Percentiles rank a stretch among this genome's conserved stretches.
These are phyloP conservation scores for Sarcophaga peregrina DNA, from an alignment of 1,140 invertebrate genomes.

Conservation along the genomic window DNA sequence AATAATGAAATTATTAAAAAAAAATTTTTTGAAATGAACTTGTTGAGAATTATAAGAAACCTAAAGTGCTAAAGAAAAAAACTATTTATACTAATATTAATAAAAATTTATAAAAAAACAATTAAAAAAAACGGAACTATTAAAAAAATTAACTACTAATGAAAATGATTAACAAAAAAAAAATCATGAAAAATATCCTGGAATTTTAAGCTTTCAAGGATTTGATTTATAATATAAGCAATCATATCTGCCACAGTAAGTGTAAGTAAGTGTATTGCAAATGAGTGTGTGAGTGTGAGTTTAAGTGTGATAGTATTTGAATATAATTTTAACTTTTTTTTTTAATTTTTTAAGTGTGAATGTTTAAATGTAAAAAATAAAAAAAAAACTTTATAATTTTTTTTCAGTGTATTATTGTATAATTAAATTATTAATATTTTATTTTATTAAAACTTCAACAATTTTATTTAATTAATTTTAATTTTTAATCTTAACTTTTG, in stretches of 20 bases:
- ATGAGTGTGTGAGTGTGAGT: neutral
- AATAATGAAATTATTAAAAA: slow-evolving; percentile 17
- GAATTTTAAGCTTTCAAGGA: no score
- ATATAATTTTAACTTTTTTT: neutral
- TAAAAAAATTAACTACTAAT: no score
- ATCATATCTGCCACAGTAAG: neutral
- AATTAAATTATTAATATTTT: slow-evolving; percentile 13
- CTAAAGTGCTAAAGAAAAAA: slow-evolving; percentile 2
- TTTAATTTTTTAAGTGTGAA: neutral
- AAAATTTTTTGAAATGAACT: neutral
- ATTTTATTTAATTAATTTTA: no score
- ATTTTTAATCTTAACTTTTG: no score
- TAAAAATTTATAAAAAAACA: neutral
- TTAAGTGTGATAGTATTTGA: neutral
- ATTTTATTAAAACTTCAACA: neutral
- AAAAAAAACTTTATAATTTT: no score
- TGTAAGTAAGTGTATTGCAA: no score
- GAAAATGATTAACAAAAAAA: neutral
- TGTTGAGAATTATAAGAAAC: slow-evolving; percentile 25
- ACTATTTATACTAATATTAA: neutral
- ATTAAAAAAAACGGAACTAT: no score
- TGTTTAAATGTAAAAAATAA: neutral
- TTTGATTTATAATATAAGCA: neutral
- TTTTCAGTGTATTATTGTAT: neutral
- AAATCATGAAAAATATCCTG: no score